A percentile compares a stretch with the other conserved stretches of the same genome.
Evolutionary conservation across 2,888 invertebrate genomes (phyloP).

Genomic region (Toxonevra muliebris): DNA sequence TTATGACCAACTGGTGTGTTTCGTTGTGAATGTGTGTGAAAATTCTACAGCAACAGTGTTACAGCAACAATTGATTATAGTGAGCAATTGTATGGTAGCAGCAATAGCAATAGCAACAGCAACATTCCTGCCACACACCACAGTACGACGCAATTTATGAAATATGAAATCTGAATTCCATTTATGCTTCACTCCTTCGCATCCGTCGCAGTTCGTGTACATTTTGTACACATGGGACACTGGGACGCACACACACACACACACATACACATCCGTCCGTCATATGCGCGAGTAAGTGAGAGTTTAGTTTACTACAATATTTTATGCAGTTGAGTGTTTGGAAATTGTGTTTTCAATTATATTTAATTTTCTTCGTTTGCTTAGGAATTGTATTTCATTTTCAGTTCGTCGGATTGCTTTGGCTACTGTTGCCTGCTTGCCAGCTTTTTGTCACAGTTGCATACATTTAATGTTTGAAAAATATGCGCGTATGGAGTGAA

Average conservation of each 20-base stretch:
- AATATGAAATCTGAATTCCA: conserved; percentile 15
- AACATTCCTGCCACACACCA: conserved; percentile 5
- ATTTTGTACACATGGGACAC: background rate
- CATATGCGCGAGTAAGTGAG: background rate
- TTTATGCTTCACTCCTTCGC: conserved; percentile 7
- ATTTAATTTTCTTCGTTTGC: conserved; percentile 22
- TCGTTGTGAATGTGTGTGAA: too few relatives aligned
- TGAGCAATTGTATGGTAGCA: background rate
- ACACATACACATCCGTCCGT: background rate
- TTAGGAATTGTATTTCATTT: too few relatives aligned
- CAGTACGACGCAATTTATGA: background rate
- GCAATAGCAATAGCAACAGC: background rate
- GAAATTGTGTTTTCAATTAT: conserved; percentile 12
- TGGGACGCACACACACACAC: background rate
- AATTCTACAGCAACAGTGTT: too few relatives aligned
- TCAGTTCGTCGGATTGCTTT: too few relatives aligned
- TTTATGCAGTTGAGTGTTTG: background rate
- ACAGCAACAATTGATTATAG: background rate
- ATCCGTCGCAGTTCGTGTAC: background rate
- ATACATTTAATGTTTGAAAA: too few relatives aligned
- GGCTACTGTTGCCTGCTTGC: too few relatives aligned
- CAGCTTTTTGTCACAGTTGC: too few relatives aligned
- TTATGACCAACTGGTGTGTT: too few relatives aligned
- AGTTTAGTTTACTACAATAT: background rate
- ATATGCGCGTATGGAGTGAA: too few relatives aligned